Conservation (phyloP, 2,888 invertebrate genomes). For the Physocephala rufipes region DNA sequence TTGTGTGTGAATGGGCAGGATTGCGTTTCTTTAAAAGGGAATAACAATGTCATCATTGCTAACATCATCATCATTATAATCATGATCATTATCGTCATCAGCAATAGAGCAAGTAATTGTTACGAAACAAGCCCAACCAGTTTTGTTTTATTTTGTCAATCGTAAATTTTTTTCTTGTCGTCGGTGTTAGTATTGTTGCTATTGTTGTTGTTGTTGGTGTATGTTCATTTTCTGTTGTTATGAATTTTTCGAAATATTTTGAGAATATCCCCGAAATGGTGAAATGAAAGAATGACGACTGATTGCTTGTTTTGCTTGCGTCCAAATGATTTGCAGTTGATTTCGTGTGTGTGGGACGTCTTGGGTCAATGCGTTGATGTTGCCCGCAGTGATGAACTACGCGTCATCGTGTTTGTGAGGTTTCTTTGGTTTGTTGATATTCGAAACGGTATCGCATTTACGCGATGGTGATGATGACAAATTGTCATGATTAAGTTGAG, state of each 20-base stretch:
- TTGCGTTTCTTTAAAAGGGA: slow-evolving; percentile 15
- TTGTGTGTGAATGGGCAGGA: neutral
- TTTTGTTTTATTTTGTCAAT: neutral
- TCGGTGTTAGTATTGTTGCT: neutral
- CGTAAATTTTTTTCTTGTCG: slow-evolving; percentile 2
- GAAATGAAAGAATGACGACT: too few relatives aligned
- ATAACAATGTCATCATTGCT: neutral
- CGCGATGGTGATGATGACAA: slow-evolving; percentile 30
- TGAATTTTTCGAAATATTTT: too few relatives aligned
- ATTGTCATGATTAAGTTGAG: slow-evolving; percentile 21
- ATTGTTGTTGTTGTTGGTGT: too few relatives aligned
- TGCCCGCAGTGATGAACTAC: too few relatives aligned
- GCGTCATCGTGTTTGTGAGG: neutral
- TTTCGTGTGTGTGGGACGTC: slow-evolving; percentile 28
- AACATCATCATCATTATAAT: neutral
- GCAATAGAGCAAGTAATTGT: neutral
- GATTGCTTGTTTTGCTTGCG: neutral
- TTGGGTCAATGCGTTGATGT: slow-evolving; percentile 21
- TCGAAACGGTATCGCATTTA: too few relatives aligned
- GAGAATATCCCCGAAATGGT: too few relatives aligned
- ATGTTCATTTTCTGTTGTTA: too few relatives aligned
- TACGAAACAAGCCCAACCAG: neutral
- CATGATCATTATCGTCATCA: slow-evolving; percentile 1
- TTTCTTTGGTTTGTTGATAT: neutral
- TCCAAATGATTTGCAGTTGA: slow-evolving; percentile 13